Evolutionary conservation across 1,140 invertebrate genomes (phyloP).

Genomic region (Samia ricini): DNA sequence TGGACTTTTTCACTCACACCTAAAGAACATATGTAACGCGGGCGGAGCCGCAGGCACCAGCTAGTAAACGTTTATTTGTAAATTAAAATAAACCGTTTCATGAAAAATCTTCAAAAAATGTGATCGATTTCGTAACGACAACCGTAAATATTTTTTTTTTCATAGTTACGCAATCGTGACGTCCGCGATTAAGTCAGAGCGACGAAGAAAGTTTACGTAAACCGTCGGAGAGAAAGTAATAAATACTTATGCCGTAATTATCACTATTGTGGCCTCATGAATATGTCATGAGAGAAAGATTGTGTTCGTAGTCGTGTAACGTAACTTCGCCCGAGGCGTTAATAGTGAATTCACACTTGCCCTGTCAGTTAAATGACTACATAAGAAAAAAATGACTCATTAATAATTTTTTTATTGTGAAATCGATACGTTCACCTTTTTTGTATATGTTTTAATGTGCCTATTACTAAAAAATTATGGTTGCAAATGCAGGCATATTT

Average conservation of each 20-base stretch:
- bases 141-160: background rate
- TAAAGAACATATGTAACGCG: too few species aligned
- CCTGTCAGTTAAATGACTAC: slow-evolving; percentile 6
- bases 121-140: background rate
- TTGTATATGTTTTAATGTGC: too few species aligned
- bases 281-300: slow-evolving; percentile 51
- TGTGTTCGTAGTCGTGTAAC: slow-evolving; percentile 41
- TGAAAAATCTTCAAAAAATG: background rate
- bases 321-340: slow-evolving; percentile 29
- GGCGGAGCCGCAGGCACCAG: too few species aligned
- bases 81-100: slow-evolving; percentile 1
- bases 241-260: slow-evolving; percentile 43
- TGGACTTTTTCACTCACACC: too few species aligned
- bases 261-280: slow-evolving; percentile 48
- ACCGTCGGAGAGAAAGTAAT: slow-evolving; percentile 40
- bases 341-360: slow-evolving; percentile 7
- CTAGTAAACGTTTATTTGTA: too few species aligned
- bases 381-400: background rate
- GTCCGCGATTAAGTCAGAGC: slow-evolving; percentile 25
- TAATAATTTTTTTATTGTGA: background rate
- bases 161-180: slow-evolving; percentile 28
- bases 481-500: too few species aligned
- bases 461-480: too few species aligned
- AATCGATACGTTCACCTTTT: background rate
- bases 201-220: slow-evolving; percentile 50